phyloP scores from a whole-genome alignment of 1,140 invertebrate genomes.

The Pollicipes pollicipes region DNA sequence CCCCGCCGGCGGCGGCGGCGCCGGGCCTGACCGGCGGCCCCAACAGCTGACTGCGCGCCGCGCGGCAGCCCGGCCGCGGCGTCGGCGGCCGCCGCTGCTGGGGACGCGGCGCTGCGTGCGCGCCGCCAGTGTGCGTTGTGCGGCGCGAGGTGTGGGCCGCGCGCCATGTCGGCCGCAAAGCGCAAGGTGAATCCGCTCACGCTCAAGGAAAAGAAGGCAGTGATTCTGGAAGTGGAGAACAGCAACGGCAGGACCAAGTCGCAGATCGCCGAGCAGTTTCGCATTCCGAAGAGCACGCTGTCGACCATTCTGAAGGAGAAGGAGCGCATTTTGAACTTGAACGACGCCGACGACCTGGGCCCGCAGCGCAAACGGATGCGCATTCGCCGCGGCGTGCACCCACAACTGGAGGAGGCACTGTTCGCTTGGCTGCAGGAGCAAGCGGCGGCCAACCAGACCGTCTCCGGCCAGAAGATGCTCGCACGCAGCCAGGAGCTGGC shows the following conservation, averaged over 20 bases:
- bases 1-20: too few relatives aligned
- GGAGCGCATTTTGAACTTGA: slow-evolving; percentile 13
- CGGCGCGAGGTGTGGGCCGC: not conserved
- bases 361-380: slow-evolving; percentile 16
- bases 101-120: not conserved
- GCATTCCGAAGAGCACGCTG: slow-evolving; percentile 9
- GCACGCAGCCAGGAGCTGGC: slow-evolving; percentile 20
- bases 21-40: not conserved
- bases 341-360: not conserved
- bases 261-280: not conserved
- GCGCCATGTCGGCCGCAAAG: not conserved
- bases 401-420: slow-evolving; percentile 18
- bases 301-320: slow-evolving; percentile 18
- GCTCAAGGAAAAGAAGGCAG: not conserved
- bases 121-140: not conserved
- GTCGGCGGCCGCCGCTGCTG: too few relatives aligned
- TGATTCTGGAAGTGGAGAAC: not conserved
- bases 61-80: too few relatives aligned
- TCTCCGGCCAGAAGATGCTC: slow-evolving; percentile 19
- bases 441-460: slow-evolving; percentile 12
- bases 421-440: slow-evolving; percentile 16
- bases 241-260: not conserved
- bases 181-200: not conserved
- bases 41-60: not conserved
- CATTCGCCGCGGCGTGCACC: slow-evolving; percentile 15